Conservation (phyloP, 2,888 invertebrate species). For the Ptychoptera contaminata region DNA sequence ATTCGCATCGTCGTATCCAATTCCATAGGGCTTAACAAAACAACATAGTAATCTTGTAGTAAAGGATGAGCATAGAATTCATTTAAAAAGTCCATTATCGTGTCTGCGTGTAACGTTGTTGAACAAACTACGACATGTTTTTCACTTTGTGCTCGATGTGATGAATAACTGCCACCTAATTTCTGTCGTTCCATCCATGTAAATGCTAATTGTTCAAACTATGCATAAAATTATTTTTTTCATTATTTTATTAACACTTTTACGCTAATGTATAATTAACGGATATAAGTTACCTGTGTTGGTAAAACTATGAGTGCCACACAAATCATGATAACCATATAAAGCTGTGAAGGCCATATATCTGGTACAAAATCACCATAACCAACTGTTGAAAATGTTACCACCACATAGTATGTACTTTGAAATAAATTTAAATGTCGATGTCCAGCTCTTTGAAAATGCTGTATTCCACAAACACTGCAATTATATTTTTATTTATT, state of each 20-base stretch:
- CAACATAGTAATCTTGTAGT: slow-evolving; percentile 87
- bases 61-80: slow-evolving; percentile 97
- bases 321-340: slow-evolving; percentile 97
- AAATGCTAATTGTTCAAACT: slow-evolving; percentile 95
- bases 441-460: slow-evolving; percentile 90
- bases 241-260: too few species aligned
- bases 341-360: slow-evolving; percentile 96
- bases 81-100: slow-evolving; percentile 97
- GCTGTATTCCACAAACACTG: slow-evolving; percentile 95
- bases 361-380: slow-evolving; percentile 96
- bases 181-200: slow-evolving; percentile 99
- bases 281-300: slow-evolving; percentile 59
- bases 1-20: slow-evolving; percentile 95
- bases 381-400: slow-evolving; percentile 96
- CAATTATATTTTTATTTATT: slow-evolving; percentile 1
- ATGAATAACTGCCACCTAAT: slow-evolving; percentile 90
- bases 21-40: slow-evolving; percentile 92
- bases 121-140: slow-evolving; percentile 97
- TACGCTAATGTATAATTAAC: slow-evolving; percentile 1
- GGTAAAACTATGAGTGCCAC: slow-evolving; percentile 92
- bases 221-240: too few species aligned
- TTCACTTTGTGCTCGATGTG: slow-evolving; percentile 89
- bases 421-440: slow-evolving; percentile 89
- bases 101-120: slow-evolving; percentile 88
- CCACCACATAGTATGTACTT: slow-evolving; percentile 94